Evolutionary conservation across 2,888 invertebrate species (phyloP), one percentile per base, ranked within the genome.

Genomic region (Trilocha varians): DNA sequence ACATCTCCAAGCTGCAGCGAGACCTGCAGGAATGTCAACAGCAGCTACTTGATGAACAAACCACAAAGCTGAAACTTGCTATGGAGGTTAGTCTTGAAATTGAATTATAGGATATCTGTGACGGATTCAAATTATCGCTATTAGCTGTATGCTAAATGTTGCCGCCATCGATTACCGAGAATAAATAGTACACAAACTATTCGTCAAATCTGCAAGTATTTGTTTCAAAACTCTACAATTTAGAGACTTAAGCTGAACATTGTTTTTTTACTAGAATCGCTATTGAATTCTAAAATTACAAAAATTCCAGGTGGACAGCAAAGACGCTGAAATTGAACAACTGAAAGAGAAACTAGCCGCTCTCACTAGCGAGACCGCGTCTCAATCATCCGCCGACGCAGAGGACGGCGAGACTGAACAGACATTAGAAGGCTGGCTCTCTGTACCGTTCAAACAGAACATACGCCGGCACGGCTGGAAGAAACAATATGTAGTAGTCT

Each of bases 401-500:
- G 95, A 96, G 61, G 91, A 90, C 45, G 93, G 90, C 34, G 91
- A 94, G 64, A 92, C 87, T 2, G 93, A 93, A 65, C 90, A 91
- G 57, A 91, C 93, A 53, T 91, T 98, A 59, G 98, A 98, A 78
- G 98, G 98, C 43, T 98, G 97, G 97, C 89, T 99, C 46, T 95
- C 96, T 40, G 92, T 98, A 60, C 98, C 98, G 41, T 95, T 94
- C 71, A 97, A 96, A 68, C 96, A 97, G 77, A 98, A 98, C 76
- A 96, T 97, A 54, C 91, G 95, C 52, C 89, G 96, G 47, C 97
- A 97, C 75, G 98, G 98, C 39, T 99, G 98, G 98, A 95, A 94
- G 80, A 95, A 95, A 66, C 97, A 98, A 76, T 98, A 95, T 74
- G 97, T 98, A 36, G 97, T 98, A 36, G 98, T 98, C 38, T 97